Base-by-base conservation (phyloP, 1,140 invertebrate genomes). In the Xylocopa sonorina region DNA sequence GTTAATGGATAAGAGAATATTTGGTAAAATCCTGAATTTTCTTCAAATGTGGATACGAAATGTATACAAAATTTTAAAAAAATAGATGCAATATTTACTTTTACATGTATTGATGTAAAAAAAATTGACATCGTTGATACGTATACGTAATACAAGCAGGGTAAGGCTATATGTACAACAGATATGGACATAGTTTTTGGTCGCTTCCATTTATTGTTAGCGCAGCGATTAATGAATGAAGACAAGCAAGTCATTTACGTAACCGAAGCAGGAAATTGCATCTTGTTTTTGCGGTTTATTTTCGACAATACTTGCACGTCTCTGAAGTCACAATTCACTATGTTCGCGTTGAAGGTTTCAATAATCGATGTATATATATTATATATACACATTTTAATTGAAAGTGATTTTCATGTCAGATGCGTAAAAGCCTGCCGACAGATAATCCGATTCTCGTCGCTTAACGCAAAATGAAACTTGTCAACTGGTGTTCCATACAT, bases 151-250 rank as follows among this genome's bases (percentile, higher is more conserved):
- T n/a, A n/a, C n/a, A n/a, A n/a, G n/a, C n/a, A n/a, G n/a, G n/a
- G n/a, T n/a, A n/a, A n/a, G n/a, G n/a, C n/a, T n/a, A n/a, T n/a
- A n/a, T n/a, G n/a, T n/a, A n/a, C n/a, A n/a, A n/a, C n/a, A n/a
- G 41, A 43, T 43, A 43, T 3, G 41, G 41, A 43, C n/a, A n/a
- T n/a, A n/a, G n/a, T n/a, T n/a, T 27, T 53, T 27, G 24, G 27
- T n/a, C 51, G 27, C 24, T 27, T 27, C 51, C 5, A 55, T 3
- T 55, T 55, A 55, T 55, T 55, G 51, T 55, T 55, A 55, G 51
- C 51, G 27, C 51, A 55, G 27, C 24, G 27, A 24, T 24, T 55
- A 55, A 55, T 55, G 51, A 55, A 55, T 55, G 51, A 55, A 55
- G 24, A 27, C 51, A 27, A 55, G 51, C 12, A 3, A 5, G 27